Evolutionary conservation across 1,140 invertebrate genomes (phyloP).

Genomic region (Bombus confusus): DNA sequence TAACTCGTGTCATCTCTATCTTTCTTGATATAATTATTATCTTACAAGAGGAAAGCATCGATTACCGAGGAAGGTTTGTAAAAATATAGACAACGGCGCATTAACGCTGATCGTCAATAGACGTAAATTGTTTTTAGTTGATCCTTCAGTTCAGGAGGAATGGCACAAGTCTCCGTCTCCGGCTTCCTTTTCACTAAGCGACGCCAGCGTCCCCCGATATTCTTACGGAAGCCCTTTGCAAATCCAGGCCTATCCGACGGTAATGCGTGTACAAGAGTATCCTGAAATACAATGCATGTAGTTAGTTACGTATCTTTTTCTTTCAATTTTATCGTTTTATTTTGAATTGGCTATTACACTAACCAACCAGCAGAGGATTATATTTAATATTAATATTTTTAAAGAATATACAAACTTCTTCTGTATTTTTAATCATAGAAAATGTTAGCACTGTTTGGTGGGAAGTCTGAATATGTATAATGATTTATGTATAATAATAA

Average conservation of each 20-base stretch:
- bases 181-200: conserved; percentile 91
- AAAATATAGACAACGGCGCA: conserved; percentile 47
- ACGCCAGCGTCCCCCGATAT: conserved; percentile 91
- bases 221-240: conserved; percentile 90
- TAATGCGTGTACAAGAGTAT: conserved; percentile 88
- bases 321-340: not conserved
- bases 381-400: not conserved
- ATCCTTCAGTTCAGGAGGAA: conserved; percentile 92
- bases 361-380: not conserved
- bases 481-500: not conserved
- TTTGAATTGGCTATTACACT: not conserved
- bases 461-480: too few relatives aligned
- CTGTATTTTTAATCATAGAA: too few relatives aligned
- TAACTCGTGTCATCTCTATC: not conserved
- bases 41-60: conserved; percentile 71
- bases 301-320: not conserved
- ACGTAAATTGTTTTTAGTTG: conserved; percentile 95
- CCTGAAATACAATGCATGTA: conserved; percentile 82
- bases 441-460: too few relatives aligned
- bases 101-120: conserved; percentile 84
- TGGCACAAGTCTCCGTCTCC: conserved; percentile 90
- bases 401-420: not conserved
- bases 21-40: conserved; percentile 33
- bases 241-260: conserved; percentile 89
- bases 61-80: conserved; percentile 68